Evolutionary conservation across 2,797 vertebrate species (phyloP).

Genomic region (Lemur catta): DNA sequence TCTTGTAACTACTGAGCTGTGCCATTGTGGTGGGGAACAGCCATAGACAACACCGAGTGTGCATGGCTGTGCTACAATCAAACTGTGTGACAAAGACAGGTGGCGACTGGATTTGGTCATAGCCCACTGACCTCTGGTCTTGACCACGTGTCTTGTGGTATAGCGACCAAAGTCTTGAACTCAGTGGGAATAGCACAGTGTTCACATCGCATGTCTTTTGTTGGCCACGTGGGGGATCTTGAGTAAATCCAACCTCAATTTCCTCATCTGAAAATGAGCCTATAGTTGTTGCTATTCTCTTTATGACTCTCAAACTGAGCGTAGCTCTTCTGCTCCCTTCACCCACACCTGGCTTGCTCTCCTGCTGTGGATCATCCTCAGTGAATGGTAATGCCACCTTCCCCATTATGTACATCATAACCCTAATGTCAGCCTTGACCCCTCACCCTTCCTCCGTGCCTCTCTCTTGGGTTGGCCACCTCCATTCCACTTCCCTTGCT

Average conservation of each 20-base stretch:
- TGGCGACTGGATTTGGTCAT: background rate
- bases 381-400: background rate
- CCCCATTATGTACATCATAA: background rate
- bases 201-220: background rate
- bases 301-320: background rate
- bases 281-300: background rate
- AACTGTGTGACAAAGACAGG: background rate
- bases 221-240: background rate
- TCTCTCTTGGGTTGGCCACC: background rate
- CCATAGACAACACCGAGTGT: background rate
- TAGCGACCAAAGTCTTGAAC: background rate
- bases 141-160: background rate
- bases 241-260: background rate
- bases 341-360: background rate
- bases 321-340: background rate
- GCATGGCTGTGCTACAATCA: background rate
- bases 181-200: accelerated
- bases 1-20: background rate
- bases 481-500: background rate
- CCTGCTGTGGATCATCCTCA: background rate
- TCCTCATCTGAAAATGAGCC: background rate
- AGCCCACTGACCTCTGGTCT: background rate
- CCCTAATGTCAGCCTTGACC: accelerated
- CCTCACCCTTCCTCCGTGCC: too few relatives aligned
- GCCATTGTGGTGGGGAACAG: too few relatives aligned